phyloP scores from a whole-genome alignment of 2,113 vertebrate species.

The Anhinga anhinga region DNA sequence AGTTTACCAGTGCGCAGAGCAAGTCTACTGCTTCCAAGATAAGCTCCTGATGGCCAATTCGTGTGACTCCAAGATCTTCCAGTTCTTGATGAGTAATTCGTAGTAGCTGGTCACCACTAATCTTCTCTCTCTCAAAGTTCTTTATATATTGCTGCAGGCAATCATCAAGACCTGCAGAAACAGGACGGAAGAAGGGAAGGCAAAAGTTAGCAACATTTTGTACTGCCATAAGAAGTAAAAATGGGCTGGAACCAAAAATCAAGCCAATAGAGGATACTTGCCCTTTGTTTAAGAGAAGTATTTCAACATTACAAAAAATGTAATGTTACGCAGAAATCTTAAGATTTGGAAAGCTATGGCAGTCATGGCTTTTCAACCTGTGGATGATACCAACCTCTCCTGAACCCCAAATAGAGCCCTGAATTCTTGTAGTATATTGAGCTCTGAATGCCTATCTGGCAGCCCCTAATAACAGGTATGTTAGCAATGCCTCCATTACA shows the following conservation, averaged over 20 bases:
- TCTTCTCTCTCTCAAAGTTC: conserved; percentile 94
- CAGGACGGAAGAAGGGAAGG: neutral
- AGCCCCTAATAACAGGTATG: neutral
- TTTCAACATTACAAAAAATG: neutral
- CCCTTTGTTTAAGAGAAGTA: neutral
- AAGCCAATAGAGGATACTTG: neutral
- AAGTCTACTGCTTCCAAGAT: conserved; percentile 96
- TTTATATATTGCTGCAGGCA: conserved; percentile 97
- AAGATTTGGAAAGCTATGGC: neutral
- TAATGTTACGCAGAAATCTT: neutral
- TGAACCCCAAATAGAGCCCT: neutral
- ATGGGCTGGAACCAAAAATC: neutral
- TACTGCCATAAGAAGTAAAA: neutral
- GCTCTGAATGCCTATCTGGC: neutral
- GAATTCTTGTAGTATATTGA: neutral
- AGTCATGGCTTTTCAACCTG: neutral
- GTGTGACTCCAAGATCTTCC: conserved; percentile 94
- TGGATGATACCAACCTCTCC: accelerated
- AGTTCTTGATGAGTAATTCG: conserved; percentile 96
- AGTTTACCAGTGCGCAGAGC: conserved; percentile 91
- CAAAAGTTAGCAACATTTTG: neutral
- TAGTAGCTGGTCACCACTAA: conserved; percentile 91
- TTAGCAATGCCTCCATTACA: neutral
- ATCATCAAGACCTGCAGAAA: conserved; percentile 88
- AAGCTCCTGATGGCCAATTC: conserved; percentile 96